Evolutionary conservation across 2,113 vertebrate species (phyloP), one percentile per base, ranked within the genome.

Genomic region (Amblyornis subalaris): DNA sequence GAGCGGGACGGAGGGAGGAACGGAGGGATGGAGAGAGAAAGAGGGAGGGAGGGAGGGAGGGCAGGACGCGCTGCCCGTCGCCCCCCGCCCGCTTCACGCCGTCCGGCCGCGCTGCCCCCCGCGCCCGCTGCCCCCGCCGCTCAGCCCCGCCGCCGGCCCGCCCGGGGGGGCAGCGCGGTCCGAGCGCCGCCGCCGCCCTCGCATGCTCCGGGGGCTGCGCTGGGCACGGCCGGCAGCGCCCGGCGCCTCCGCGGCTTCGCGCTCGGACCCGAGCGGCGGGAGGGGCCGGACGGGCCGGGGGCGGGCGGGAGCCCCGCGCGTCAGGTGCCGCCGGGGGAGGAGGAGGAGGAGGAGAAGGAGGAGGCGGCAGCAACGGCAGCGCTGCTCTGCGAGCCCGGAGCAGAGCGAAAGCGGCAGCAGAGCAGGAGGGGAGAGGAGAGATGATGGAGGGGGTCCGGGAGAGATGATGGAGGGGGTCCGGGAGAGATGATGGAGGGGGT

Each of bases 161-260:
- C 75, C 77, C 57, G 36, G 58, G 78, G 83, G 73, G 90, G 87
- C 78, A 80, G 87, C 35, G 67, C 67, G 81, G 29, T 45, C 17
- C 35, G 55, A 11, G 33, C 57, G 55, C 36, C 80, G 72, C 71
- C 85, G 45, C 60, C 54, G 61, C 74, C 91, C 75, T 81, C 35
- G 18, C 82, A 93, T 88, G 80, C 94, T 88, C 91, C 84, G 75
- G 79, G 62, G 55, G 51, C 69, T n/a, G 91, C 70, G 58, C 61
- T 75, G 76, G 81, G 86, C 86, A 76, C 55, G 40, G 67, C 38
- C 71, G 78, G 67, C 60, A 58, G 73, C 66, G 36, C 69, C 31
- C 73, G 50, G 61, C 25, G 36, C 58, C 88, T 90, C 73, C 67
- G 57, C 58, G 24, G 45, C 85, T 67, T 51, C 79, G 50, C 80